Evolutionary conservation across 2,113 vertebrate species (phyloP).

Genomic region (Pongo abelii): DNA sequence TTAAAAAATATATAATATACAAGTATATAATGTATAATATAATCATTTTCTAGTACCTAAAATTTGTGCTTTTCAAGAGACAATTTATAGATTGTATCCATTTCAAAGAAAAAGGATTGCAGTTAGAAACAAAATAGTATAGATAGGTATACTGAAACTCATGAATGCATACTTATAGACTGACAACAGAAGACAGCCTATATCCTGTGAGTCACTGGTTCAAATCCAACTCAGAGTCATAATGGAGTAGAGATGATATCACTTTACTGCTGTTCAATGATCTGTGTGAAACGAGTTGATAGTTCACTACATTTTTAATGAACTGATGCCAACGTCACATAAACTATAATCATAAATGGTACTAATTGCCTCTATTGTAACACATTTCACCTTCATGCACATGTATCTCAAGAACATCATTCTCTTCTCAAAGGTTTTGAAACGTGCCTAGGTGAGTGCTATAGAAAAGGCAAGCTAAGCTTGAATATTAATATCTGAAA

Average conservation of each 20-base stretch:
- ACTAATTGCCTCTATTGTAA: constrained; percentile 33
- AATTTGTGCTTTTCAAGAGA: neutral
- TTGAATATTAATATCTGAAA: neutral
- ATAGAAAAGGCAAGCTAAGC: neutral
- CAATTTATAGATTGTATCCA: neutral
- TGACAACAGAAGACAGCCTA: neutral
- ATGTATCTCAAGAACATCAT: neutral
- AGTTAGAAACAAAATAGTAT: neutral
- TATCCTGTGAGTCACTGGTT: constrained; percentile 67
- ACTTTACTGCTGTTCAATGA: constrained; percentile 67
- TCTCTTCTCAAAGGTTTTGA: neutral
- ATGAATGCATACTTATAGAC: constrained; percentile 36
- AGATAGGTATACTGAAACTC: neutral
- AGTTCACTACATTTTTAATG: constrained; percentile 74
- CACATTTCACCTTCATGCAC: constrained; percentile 53
- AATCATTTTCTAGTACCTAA: neutral
- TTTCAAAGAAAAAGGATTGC: neutral
- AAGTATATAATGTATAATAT: neutral
- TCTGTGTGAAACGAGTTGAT: constrained; percentile 67
- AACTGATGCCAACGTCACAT: constrained; percentile 61
- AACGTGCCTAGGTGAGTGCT: neutral
- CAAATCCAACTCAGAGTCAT: constrained; percentile 61
- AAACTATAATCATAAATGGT: constrained; percentile 62
- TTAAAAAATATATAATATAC: neutral
- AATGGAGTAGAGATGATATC: constrained; percentile 49